Conservation (phyloP, 2,797 vertebrate genomes). For the Trichosurus vulpecula region DNA sequence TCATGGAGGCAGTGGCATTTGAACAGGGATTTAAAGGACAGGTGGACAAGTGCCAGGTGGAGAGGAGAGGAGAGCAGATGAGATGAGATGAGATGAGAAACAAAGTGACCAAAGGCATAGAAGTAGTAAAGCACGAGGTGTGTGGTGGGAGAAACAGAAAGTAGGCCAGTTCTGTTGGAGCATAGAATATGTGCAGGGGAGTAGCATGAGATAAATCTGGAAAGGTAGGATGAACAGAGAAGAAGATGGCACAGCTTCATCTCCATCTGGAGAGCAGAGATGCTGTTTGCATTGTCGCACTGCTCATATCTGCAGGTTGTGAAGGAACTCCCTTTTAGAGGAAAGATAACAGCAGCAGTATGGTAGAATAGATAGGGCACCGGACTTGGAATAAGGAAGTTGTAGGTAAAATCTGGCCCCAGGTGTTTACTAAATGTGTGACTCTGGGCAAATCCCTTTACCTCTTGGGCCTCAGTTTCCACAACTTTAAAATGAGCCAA, state of each 20-base stretch:
- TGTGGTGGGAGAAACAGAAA: background rate
- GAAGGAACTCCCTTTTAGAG: background rate
- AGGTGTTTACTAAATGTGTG: background rate
- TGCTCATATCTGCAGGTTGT: background rate
- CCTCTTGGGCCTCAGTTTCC: background rate
- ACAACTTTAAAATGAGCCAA: background rate
- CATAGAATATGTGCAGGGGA: background rate
- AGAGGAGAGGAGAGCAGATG: too few relatives aligned
- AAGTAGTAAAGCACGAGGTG: background rate
- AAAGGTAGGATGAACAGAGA: constrained; percentile 1
- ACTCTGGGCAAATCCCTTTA: background rate
- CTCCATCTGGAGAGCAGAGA: background rate
- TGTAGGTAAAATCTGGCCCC: background rate
- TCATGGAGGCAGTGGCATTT: background rate
- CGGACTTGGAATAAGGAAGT: background rate
- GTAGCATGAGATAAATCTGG: background rate
- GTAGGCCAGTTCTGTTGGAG: background rate
- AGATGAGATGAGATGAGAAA: too few relatives aligned
- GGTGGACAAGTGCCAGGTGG: background rate
- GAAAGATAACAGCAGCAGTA: background rate
- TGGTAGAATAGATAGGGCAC: background rate
- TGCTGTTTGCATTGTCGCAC: background rate
- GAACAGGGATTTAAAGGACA: background rate
- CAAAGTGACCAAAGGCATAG: background rate
- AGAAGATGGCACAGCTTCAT: background rate